phyloP scores from a whole-genome alignment of 2,888 invertebrate species.

The Pedicia rivosa region DNA sequence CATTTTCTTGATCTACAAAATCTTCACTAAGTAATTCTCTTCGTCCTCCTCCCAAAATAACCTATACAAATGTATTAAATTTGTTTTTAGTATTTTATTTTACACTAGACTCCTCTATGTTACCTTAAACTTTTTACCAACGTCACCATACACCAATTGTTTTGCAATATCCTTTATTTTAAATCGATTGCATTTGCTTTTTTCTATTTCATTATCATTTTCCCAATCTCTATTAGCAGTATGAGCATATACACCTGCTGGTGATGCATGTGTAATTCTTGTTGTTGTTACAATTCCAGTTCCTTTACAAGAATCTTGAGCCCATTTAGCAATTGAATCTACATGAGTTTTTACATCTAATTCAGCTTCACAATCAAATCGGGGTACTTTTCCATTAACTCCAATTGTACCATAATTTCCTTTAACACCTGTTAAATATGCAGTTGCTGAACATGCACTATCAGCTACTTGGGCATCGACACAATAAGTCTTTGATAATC shows the following conservation, averaged over 20 bases:
- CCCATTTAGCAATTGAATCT: constrained; percentile 50
- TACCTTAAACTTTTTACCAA: constrained; percentile 7
- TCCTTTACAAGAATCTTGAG: constrained; percentile 43
- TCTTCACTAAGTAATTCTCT: constrained; percentile 33
- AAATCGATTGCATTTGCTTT: constrained; percentile 6
- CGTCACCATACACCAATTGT: constrained; percentile 3
- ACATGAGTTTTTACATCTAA: constrained; percentile 38
- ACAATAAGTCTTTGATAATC: constrained; percentile 50
- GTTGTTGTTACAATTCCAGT: constrained; percentile 30
- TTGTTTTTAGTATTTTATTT: too few species aligned
- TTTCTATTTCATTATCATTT: constrained; percentile 10
- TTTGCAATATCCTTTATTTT: constrained; percentile 7
- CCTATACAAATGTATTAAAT: too few species aligned
- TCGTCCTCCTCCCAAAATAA: constrained; percentile 44
- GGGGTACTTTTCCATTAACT: constrained; percentile 45
- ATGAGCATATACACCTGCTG: constrained; percentile 27
- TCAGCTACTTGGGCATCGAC: constrained; percentile 64
- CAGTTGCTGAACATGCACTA: constrained; percentile 70
- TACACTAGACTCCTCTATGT: too few species aligned
- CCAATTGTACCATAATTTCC: constrained; percentile 60
- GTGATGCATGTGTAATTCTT: constrained; percentile 10
- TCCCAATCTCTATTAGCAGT: constrained; percentile 39
- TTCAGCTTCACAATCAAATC: constrained; percentile 45
- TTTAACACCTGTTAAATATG: constrained; percentile 64
- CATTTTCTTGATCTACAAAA: constrained; percentile 31